Percentiles rank a stretch among this genome's conserved stretches.
Conservation (phyloP, 1,140 invertebrate species). For the Helicoverpa armigera region DNA sequence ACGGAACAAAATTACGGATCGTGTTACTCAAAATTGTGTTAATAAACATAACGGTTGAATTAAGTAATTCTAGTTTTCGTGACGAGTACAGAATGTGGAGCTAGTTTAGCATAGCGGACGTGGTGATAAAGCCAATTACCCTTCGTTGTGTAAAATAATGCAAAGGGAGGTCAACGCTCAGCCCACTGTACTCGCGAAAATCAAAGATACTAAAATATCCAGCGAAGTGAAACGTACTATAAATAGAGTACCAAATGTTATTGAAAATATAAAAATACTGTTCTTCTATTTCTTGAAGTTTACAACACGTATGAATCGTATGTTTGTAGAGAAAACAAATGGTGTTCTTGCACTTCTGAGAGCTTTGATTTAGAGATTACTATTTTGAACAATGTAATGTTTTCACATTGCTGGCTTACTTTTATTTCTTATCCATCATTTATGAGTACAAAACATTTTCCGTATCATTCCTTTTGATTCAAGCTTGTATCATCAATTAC, state of each 20-base stretch:
- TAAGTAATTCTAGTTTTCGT: slow-evolving; percentile 28
- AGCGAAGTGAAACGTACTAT: slow-evolving; percentile 36
- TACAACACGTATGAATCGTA: slow-evolving; percentile 25
- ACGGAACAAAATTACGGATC: slow-evolving; percentile 26
- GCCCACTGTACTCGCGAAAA: slow-evolving; percentile 1
- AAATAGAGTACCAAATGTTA: slow-evolving; percentile 39
- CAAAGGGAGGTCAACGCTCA: slow-evolving; percentile 42
- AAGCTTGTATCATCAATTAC: background rate
- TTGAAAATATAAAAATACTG: slow-evolving; percentile 47
- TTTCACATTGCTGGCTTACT: background rate
- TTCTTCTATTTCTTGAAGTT: slow-evolving; percentile 34
- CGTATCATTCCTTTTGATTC: background rate
- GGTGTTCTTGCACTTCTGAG: slow-evolving; percentile 36
- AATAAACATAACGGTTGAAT: slow-evolving; percentile 30
- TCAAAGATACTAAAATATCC: slow-evolving; percentile 37
- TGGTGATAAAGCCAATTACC: slow-evolving; percentile 54
- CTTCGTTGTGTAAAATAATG: slow-evolving; percentile 53
- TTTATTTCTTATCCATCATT: slow-evolving; percentile 15
- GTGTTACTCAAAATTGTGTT: slow-evolving; percentile 34
- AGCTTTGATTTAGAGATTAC: slow-evolving; percentile 24
- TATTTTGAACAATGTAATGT: slow-evolving; percentile 18
- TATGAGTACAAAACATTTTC: background rate
- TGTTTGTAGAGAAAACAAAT: slow-evolving; percentile 39
- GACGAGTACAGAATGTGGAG: slow-evolving; percentile 20
- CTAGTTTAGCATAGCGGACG: slow-evolving; percentile 46